A percentile compares a stretch with the other conserved stretches of the same genome.
Evolutionary conservation across 2,888 invertebrate genomes (phyloP).

Genomic region (Scaeva pyrastri): DNA sequence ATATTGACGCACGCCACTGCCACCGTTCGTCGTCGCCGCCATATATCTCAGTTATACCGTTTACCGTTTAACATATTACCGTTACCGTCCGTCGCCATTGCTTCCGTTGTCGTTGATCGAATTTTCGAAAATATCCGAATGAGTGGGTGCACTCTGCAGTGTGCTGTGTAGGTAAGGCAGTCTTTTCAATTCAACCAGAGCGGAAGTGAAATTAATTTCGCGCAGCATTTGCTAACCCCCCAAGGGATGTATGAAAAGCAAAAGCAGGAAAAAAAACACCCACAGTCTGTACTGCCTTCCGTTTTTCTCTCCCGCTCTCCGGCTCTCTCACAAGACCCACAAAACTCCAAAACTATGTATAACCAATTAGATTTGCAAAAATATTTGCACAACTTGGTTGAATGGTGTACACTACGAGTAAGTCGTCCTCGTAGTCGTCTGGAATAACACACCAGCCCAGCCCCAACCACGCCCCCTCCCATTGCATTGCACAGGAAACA

Average conservation of each 20-base stretch:
- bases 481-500: neutral
- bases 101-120: slow-evolving; percentile 23
- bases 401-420: neutral
- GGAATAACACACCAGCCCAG: neutral
- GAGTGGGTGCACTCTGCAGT: neutral
- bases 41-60: neutral
- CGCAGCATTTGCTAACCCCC: slow-evolving; percentile 35
- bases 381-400: slow-evolving; percentile 40
- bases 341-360: slow-evolving; percentile 41
- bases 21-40: too few species aligned
- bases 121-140: slow-evolving; percentile 35
- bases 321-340: slow-evolving; percentile 14
- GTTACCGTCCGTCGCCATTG: neutral
- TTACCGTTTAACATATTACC: neutral
- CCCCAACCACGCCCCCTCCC: neutral
- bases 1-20: neutral
- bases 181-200: slow-evolving; percentile 52
- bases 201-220: slow-evolving; percentile 68
- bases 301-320: neutral
- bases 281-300: slow-evolving; percentile 1
- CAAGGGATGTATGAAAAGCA: neutral
- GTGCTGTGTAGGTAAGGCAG: neutral
- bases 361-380: slow-evolving; percentile 65
- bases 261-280: neutral
- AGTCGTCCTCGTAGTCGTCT: neutral